These are phyloP conservation scores for Deroptyus accipitrinus DNA, from an alignment of 2,113 vertebrate genomes.

Conservation along the genomic window DNA sequence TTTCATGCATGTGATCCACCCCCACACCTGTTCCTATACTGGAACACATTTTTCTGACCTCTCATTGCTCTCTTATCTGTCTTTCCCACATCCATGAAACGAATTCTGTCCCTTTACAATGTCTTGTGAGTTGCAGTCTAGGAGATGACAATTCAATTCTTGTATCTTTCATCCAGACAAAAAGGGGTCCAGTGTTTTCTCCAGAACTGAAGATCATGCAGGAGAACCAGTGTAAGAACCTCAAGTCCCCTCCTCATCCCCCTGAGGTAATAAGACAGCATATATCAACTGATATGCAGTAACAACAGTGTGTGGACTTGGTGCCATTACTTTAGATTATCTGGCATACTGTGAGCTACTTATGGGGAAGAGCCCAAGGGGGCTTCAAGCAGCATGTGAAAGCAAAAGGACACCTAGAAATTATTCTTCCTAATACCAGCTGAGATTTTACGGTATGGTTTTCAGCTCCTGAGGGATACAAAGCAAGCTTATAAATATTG, in stretches of 20 bases:
- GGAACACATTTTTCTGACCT: background rate
- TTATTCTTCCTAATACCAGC: background rate
- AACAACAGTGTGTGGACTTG: background rate
- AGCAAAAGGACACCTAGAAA: background rate
- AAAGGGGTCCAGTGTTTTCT: background rate
- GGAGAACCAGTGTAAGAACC: background rate
- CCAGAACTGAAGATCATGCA: background rate
- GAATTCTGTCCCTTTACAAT: background rate
- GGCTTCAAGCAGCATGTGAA: background rate
- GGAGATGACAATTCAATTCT: background rate
- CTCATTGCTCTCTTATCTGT: background rate
- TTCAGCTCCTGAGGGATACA: background rate
- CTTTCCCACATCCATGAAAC: background rate
- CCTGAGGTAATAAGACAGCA: background rate
- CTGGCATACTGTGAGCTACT: background rate
- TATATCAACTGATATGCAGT: background rate
- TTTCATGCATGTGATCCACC: background rate
- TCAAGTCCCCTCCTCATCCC: background rate
- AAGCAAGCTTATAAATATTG: background rate
- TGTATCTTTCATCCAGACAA: background rate
- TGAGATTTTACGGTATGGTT: background rate
- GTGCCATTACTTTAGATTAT: background rate
- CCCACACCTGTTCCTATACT: background rate
- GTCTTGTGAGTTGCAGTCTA: background rate
- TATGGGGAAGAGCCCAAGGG: background rate